Evolutionary conservation across 2,113 vertebrate species (phyloP).

Genomic region (Mobula hypostoma): DNA sequence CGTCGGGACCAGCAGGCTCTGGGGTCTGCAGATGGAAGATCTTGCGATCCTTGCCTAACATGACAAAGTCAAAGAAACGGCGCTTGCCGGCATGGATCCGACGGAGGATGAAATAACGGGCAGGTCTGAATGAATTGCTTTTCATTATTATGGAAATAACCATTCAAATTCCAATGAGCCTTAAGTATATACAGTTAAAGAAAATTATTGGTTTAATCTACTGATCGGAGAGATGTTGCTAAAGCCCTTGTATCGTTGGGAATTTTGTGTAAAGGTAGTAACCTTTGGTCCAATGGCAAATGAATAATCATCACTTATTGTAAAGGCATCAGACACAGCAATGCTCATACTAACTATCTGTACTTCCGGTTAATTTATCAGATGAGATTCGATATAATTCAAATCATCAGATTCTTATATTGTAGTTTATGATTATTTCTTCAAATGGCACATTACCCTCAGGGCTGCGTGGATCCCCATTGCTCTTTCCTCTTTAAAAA

Average conservation of each 20-base stretch:
- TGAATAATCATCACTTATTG: neutral
- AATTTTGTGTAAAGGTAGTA: neutral
- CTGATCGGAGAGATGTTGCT: neutral
- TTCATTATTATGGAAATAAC: neutral
- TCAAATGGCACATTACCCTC: neutral
- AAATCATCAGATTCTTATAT: neutral
- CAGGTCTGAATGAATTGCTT: neutral
- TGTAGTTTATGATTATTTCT: neutral
- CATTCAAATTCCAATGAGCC: neutral
- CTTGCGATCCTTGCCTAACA: too few relatives aligned
- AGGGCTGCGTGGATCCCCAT: neutral
- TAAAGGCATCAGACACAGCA: neutral
- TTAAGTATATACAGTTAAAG: neutral
- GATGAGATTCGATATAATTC: neutral
- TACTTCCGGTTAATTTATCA: neutral
- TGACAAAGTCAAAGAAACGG: too few relatives aligned
- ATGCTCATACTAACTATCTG: too few relatives aligned
- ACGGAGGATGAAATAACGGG: too few relatives aligned
- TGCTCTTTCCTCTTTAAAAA: neutral
- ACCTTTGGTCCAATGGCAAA: neutral
- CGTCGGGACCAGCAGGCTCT: too few relatives aligned
- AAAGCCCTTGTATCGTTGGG: neutral
- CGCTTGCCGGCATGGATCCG: too few relatives aligned
- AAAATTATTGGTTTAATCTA: neutral
- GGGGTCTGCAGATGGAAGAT: too few relatives aligned